Base-by-base conservation (phyloP, 2,797 vertebrate species). In the Valencia hispanica region DNA sequence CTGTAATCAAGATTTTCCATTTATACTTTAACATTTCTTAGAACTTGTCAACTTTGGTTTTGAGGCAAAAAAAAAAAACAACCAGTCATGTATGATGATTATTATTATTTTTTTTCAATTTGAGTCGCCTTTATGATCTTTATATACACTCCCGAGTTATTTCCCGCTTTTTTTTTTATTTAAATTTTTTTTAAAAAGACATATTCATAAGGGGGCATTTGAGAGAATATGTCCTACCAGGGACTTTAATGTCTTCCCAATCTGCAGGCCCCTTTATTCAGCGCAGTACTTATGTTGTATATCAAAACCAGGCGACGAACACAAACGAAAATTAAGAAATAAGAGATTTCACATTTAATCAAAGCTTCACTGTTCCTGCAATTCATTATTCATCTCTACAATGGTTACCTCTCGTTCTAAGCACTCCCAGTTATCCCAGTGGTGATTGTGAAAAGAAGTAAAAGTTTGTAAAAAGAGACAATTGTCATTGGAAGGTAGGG, bases 161-260 rank as follows among this genome's bases (percentile, higher is more conserved):
- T n/a, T 43, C 12, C 11, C 39, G 5, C 25, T 68, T 68, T 63
- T 30, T 57, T 5, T 48, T 61, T 45, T n/a, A 0, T 48, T 72
- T 51, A 20, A 43, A 59, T 81, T 76, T 75, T 20, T 43, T 78
- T 77, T 57, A 48, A 74, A 75, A 80, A 79, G 50, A 27, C 9
- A 51, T 66, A 27, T 45, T 30, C 15, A 27, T 53, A 2, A 78
- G 1, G 1, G 14, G 59, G 1, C 2, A 0, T 65, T 80, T 86
- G 68, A 79, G 78, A 63, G 66, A 76, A 69, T 68, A 22, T 79
- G 75, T 84, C 65, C 36, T 50, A 72, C 18, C 65, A 36, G 39
- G 61, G 66, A 72, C 15, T 76, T 39, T 59, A 48, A 71, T 55
- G 7, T 75, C 65, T 55, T 79, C 55, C 78, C 34, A 39, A 22